Evolutionary conservation across 2,888 invertebrate species (phyloP).

Genomic region (Caenorhabditis uteleia): DNA sequence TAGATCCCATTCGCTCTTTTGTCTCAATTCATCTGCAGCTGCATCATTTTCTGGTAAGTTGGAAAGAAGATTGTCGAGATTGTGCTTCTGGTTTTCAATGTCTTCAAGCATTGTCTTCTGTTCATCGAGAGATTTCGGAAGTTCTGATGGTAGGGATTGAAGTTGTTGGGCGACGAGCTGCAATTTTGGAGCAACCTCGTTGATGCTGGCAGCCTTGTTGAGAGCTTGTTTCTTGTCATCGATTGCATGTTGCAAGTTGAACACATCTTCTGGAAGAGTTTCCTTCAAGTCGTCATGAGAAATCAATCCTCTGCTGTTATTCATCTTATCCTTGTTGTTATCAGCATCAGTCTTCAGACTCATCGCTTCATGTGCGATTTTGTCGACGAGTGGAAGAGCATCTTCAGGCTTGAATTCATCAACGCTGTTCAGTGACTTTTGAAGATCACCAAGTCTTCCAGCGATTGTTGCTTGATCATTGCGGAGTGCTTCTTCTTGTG

Average conservation of each 20-base stretch:
- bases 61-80: slow-evolving; percentile 35
- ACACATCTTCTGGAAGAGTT: slow-evolving; percentile 16
- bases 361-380: slow-evolving; percentile 29
- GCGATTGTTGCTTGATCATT: slow-evolving; percentile 24
- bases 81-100: slow-evolving; percentile 26
- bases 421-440: slow-evolving; percentile 11
- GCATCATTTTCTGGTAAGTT: slow-evolving; percentile 25
- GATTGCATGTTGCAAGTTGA: slow-evolving; percentile 8
- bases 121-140: slow-evolving; percentile 26
- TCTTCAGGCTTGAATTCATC: slow-evolving; percentile 22
- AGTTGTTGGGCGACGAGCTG: slow-evolving; percentile 25
- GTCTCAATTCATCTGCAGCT: slow-evolving; percentile 37
- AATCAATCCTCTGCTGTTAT: slow-evolving; percentile 16
- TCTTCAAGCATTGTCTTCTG: slow-evolving; percentile 39
- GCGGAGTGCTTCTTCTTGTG: slow-evolving; percentile 19
- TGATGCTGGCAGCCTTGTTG: slow-evolving; percentile 22
- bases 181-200: slow-evolving; percentile 34
- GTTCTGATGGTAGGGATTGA: slow-evolving; percentile 22
- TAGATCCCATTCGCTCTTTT: slow-evolving; percentile 45
- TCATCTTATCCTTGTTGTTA: slow-evolving; percentile 17
- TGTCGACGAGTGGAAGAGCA: slow-evolving; percentile 30
- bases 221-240: slow-evolving; percentile 28
- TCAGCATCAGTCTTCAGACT: slow-evolving; percentile 20
- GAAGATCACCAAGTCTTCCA: slow-evolving; percentile 13
- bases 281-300: slow-evolving; percentile 21